Conservation (phyloP, 2,888 invertebrate species). For the Nymphalis urticae region DNA sequence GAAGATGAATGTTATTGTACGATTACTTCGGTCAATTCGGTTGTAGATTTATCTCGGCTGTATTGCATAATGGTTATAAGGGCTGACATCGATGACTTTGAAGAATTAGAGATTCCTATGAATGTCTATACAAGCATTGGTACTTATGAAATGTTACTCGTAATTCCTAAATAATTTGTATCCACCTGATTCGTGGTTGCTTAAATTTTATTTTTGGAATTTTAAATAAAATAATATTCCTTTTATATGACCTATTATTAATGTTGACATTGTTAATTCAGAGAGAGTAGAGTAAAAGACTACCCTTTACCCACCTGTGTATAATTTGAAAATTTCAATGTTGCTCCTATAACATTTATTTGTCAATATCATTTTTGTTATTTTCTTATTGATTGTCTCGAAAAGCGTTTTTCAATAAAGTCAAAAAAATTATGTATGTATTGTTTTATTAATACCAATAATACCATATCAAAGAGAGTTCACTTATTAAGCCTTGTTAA, state of each 20-base stretch:
- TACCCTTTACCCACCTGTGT: conserved; percentile 36
- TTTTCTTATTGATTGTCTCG: conserved; percentile 19
- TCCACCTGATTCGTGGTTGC: background rate
- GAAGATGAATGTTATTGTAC: conserved; percentile 46
- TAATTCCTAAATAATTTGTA: background rate
- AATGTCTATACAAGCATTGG: conserved; percentile 6
- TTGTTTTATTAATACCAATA: background rate
- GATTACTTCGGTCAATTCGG: conserved; percentile 49
- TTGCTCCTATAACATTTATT: conserved; percentile 1
- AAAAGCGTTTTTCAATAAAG: conserved; percentile 9
- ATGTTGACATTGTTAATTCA: conserved; percentile 35
- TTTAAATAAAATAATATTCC: background rate
- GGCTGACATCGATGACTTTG: conserved; percentile 39
- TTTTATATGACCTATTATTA: background rate
- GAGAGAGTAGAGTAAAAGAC: conserved; percentile 69
- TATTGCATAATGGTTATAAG: conserved; percentile 36
- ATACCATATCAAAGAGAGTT: no score
- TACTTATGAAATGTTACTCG: background rate
- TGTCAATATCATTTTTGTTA: conserved; percentile 9
- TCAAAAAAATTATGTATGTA: background rate
- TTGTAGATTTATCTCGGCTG: conserved; percentile 53
- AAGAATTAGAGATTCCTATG: conserved; percentile 3
- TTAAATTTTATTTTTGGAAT: background rate
- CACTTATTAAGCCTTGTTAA: no score
- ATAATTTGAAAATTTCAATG: conserved; percentile 7